These are phyloP conservation scores for Lasioglossum leucozonium DNA, from an alignment of 2,888 invertebrate species.

Conservation along the genomic window DNA sequence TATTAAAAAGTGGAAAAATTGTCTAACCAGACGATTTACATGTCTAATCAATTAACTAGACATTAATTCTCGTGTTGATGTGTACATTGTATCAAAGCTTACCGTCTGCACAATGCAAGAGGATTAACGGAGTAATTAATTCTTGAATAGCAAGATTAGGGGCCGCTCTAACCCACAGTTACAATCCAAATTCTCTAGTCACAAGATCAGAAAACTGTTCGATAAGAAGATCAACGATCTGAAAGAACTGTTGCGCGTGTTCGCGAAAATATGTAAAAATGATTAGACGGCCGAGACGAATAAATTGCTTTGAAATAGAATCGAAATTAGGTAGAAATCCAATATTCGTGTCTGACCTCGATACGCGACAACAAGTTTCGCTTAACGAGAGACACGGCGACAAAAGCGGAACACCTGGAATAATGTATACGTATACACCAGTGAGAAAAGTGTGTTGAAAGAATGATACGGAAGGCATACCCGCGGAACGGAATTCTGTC, in stretches of 20 bases:
- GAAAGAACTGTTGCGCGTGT: no score
- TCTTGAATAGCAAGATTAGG: not conserved
- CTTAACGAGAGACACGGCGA: no score
- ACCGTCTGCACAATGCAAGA: not conserved
- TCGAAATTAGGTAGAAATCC: not conserved
- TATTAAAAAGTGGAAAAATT: not conserved
- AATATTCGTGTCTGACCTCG: not conserved
- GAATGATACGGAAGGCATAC: not conserved
- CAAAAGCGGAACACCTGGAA: not conserved
- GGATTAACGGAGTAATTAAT: not conserved
- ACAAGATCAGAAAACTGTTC: not conserved
- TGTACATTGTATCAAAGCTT: not conserved
- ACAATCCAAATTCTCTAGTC: not conserved
- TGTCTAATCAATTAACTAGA: not conserved
- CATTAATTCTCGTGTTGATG: not conserved
- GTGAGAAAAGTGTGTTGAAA: not conserved
- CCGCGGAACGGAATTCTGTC: not conserved
- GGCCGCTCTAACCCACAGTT: no score
- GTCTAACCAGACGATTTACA: no score
- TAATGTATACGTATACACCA: not conserved
- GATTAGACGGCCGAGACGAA: no score
- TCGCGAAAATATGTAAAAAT: no score
- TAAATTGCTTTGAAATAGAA: not conserved
- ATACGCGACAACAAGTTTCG: not conserved
- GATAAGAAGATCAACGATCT: no score